These are phyloP conservation scores for Erpornis zantholeuca DNA, from an alignment of 2,113 vertebrate species.

Conservation along the genomic window DNA sequence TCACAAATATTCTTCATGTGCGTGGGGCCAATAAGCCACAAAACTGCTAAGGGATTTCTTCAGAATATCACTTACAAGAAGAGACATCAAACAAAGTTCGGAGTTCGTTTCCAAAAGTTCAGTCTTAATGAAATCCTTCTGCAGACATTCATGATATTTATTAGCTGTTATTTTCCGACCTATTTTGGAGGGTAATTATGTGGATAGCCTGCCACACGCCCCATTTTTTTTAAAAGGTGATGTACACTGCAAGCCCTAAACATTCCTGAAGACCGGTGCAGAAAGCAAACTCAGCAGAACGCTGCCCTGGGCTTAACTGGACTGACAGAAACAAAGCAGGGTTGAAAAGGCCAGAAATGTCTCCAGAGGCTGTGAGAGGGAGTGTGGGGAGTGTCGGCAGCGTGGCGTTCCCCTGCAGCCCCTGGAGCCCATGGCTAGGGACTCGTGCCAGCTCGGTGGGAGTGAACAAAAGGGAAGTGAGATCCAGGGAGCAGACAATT, in stretches of 20 bases:
- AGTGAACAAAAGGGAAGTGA: slow-evolving; percentile 33
- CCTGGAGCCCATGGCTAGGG: accelerated
- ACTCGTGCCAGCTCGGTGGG: background rate
- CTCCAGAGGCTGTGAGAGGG: background rate
- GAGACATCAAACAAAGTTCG: background rate
- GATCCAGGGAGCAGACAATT: slow-evolving; percentile 23
- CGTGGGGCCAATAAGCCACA: background rate
- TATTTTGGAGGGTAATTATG: background rate
- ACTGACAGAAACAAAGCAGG: background rate
- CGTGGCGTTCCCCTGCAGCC: background rate
- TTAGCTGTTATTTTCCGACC: background rate
- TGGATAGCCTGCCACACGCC: background rate
- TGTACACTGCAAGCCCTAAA: background rate
- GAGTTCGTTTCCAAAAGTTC: background rate
- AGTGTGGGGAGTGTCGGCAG: background rate
- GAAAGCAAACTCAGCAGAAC: background rate
- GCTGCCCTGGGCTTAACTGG: background rate
- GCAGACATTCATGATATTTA: background rate
- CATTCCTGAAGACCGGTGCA: background rate
- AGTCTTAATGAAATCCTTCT: slow-evolving; percentile 18
- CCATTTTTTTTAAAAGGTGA: background rate
- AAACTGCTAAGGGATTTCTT: background rate
- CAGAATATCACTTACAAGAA: background rate
- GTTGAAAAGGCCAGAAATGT: slow-evolving; percentile 28
- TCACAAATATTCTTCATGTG: slow-evolving; percentile 13